Conservation (phyloP, 2,113 vertebrate genomes). For the Solea senegalensis region DNA sequence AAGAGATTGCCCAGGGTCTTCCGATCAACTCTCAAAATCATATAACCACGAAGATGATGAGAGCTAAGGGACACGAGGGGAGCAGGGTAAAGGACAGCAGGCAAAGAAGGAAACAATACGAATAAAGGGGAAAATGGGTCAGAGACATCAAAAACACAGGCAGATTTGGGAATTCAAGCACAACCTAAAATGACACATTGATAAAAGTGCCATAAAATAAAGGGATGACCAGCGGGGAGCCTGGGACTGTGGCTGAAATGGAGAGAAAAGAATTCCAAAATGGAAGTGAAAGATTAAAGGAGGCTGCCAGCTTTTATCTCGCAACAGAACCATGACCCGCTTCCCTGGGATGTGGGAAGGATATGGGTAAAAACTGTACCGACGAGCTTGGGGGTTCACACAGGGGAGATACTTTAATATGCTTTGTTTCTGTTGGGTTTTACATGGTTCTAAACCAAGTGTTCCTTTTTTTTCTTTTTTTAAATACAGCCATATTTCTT, state of each 20-base stretch:
- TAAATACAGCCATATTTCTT: no score
- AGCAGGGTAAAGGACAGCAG: conserved; percentile 20
- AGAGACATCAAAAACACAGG: conserved; percentile 17
- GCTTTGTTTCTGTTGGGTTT: conserved; percentile 43
- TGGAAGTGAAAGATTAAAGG: conserved; percentile 58
- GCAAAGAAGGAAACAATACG: neutral
- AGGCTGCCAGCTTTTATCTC: conserved; percentile 60
- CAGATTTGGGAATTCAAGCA: conserved; percentile 39
- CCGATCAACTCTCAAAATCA: conserved; percentile 71
- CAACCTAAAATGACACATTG: conserved; percentile 15
- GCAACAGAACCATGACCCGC: conserved; percentile 25
- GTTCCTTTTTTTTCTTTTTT: neutral
- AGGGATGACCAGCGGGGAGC: neutral
- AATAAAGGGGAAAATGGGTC: neutral
- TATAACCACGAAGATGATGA: conserved; percentile 63
- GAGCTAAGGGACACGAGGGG: conserved; percentile 21
- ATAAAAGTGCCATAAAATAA: conserved; percentile 26
- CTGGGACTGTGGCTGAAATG: conserved; percentile 8
- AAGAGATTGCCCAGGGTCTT: conserved; percentile 67
- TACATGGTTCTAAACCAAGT: conserved; percentile 21
- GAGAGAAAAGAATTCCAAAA: conserved; percentile 33
- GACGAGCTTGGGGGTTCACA: conserved; percentile 32
- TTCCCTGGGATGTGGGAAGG: conserved; percentile 19
- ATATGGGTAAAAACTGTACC: conserved; percentile 32
- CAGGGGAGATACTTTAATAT: conserved; percentile 13